A percentile compares a stretch with the other conserved stretches of the same genome.
Conservation (phyloP, 2,113 vertebrate genomes). For the Maccullochella peelii region DNA sequence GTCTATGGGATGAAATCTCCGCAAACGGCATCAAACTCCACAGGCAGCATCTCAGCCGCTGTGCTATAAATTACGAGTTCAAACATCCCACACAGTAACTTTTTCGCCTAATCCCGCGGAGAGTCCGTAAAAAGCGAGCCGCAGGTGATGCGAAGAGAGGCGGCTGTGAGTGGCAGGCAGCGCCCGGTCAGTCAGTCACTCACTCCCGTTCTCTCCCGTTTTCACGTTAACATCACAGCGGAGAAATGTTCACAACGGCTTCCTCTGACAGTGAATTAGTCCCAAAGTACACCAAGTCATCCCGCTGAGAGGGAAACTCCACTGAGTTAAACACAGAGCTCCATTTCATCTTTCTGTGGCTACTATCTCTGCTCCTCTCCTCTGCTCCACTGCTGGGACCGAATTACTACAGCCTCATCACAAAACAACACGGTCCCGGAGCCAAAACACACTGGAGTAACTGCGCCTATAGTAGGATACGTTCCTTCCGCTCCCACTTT, state of each 20-base stretch:
- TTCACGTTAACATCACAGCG: background rate
- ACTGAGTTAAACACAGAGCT: conserved; percentile 9
- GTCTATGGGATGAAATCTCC: conserved; percentile 31
- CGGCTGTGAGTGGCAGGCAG: conserved; percentile 49
- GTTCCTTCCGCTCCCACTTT: background rate
- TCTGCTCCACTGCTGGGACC: conserved; percentile 39
- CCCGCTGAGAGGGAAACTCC: background rate
- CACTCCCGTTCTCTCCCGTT: background rate
- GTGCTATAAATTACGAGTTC: background rate
- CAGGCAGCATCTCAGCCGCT: conserved; percentile 63
- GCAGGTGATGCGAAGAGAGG: conserved; percentile 58
- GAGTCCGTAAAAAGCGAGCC: conserved; percentile 6
- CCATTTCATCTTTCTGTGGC: background rate
- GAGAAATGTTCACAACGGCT: background rate
- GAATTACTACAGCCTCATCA: conserved; percentile 48
- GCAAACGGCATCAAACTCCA: conserved; percentile 43
- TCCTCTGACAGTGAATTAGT: background rate
- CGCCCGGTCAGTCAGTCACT: conserved; percentile 22
- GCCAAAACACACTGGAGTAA: background rate
- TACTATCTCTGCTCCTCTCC: background rate
- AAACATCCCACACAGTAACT: conserved; percentile 44
- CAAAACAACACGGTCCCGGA: conserved; percentile 48
- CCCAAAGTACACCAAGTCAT: background rate
- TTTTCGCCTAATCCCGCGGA: conserved; percentile 32
- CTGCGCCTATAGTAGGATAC: accelerated